These are phyloP conservation scores for Myrmophylax atrothorax DNA, from an alignment of 2,113 vertebrate genomes.

Conservation along the genomic window DNA sequence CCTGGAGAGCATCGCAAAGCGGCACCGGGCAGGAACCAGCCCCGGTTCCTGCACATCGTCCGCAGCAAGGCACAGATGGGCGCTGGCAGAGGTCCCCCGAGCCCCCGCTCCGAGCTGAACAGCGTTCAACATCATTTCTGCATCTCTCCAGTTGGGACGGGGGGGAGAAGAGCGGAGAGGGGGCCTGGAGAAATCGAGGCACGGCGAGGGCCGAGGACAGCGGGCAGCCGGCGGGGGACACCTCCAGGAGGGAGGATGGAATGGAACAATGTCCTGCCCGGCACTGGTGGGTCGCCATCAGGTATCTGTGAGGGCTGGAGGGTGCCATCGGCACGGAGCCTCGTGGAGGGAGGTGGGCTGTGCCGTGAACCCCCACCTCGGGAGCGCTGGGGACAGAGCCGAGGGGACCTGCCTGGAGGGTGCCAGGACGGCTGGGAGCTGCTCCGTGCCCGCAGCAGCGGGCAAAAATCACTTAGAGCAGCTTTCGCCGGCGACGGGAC, in stretches of 20 bases:
- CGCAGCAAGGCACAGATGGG: not conserved
- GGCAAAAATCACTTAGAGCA: not conserved
- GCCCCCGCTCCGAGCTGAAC: not conserved
- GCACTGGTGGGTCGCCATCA: not conserved
- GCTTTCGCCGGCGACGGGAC: not conserved
- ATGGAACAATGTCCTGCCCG: not conserved
- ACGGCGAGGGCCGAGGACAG: not conserved
- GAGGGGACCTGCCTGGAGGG: not conserved
- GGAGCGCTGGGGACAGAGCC: not conserved
- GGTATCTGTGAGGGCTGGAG: not conserved
- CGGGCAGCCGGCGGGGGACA: fast-evolving
- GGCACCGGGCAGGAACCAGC: not conserved
- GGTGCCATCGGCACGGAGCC: not conserved
- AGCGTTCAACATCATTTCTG: fast-evolving
- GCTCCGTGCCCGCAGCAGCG: not conserved
- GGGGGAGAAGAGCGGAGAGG: fast-evolving
- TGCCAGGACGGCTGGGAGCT: not conserved
- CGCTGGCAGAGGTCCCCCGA: not conserved
- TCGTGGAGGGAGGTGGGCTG: not conserved
- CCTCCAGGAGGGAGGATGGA: not conserved
- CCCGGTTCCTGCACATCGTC: not conserved
- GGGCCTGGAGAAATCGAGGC: not conserved
- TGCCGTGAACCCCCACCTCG: not conserved
- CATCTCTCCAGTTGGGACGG: not conserved
- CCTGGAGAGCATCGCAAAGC: not conserved